Evolutionary conservation across 2,888 invertebrate genomes (phyloP), one percentile per base, ranked within the genome.

Genomic region (Nemotelus pantherinus): DNA sequence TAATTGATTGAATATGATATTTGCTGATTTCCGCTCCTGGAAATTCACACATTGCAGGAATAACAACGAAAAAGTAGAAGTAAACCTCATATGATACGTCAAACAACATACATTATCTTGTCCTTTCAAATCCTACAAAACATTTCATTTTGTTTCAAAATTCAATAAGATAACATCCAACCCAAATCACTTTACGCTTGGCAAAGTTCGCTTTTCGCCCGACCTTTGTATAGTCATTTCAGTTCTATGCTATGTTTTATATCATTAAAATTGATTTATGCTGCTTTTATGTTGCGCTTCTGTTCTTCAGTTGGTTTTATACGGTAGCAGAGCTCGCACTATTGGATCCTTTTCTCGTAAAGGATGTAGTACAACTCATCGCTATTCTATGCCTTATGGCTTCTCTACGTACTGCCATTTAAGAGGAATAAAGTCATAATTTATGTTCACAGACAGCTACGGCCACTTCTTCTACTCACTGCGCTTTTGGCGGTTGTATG

Each of bases 181-280:
- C 25, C 25, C 25, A 25, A 25, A 25, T 25, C 25, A 25, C 25
- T 25, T 25, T 25, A 25, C 25, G 25, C 25, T 25, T 25, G 25
- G 25, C 25, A 25, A 25, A 25, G 25, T 25, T 25, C 25, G 25
- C 25, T 25, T 25, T 25, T 25, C 25, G 25, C 25, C 25, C 25
- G 25, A 45, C 65, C 44, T 1, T 57, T 57, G 10, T 25, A 57
- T 7, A 50, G 39, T 25, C 9, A 48, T 41, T 25, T 41, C 58
- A 44, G 10, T 72, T 72, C n/a, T 72, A 67, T 48, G 43, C 50
- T 50, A 48, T 71, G 41, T 9, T 45, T 48, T 44, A 74, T 70
- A 77, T 71, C 77, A 77, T 77, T 77, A 77, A 77, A 77, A 77
- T 77, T 77, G 77, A 77, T 77, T 77, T 77, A 77, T 77, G 77